A percentile compares a stretch with the other conserved stretches of the same genome.
These are phyloP conservation scores for Peromyscus polionotus DNA, from an alignment of 2,113 vertebrate genomes.

Conservation along the genomic window DNA sequence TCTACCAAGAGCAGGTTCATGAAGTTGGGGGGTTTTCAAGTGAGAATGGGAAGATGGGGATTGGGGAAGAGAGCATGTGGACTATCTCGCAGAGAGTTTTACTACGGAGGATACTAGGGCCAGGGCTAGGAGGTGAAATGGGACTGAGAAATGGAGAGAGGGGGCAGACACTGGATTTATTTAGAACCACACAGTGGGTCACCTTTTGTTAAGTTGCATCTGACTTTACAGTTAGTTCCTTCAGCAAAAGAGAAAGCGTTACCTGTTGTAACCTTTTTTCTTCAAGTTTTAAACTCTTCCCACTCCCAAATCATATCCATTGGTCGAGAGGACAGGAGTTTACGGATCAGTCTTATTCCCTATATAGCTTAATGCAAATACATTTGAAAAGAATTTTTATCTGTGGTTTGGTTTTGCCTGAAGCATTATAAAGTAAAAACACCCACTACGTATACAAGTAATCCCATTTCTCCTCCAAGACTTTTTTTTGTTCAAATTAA, in stretches of 20 bases:
- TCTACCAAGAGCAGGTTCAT: not conserved
- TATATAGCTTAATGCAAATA: conserved; percentile 4
- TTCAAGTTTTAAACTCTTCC: not conserved
- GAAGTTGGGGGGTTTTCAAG: not conserved
- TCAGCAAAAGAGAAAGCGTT: conserved; percentile 13
- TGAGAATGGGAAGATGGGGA: not conserved
- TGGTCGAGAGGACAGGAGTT: conserved; percentile 6
- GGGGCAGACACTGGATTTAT: not conserved
- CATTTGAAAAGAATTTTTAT: not conserved
- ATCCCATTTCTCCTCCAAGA: not conserved
- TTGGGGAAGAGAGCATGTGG: not conserved
- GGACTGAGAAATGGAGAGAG: not conserved
- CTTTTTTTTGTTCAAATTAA: conserved; percentile 37
- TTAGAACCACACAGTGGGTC: not conserved
- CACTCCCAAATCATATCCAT: not conserved
- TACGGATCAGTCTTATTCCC: not conserved
- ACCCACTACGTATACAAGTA: not conserved
- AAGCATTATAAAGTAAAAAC: conserved; percentile 37
- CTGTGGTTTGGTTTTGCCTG: not conserved
- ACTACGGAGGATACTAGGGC: not conserved
- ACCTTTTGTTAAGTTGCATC: not conserved
- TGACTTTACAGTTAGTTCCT: not conserved
- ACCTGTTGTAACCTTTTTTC: not conserved
- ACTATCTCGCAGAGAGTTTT: not conserved
- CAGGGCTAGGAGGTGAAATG: not conserved